A percentile compares a stretch with the other conserved stretches of the same genome.
Conservation (phyloP, 2,888 invertebrate genomes). For the Therioaphis trifolii region DNA sequence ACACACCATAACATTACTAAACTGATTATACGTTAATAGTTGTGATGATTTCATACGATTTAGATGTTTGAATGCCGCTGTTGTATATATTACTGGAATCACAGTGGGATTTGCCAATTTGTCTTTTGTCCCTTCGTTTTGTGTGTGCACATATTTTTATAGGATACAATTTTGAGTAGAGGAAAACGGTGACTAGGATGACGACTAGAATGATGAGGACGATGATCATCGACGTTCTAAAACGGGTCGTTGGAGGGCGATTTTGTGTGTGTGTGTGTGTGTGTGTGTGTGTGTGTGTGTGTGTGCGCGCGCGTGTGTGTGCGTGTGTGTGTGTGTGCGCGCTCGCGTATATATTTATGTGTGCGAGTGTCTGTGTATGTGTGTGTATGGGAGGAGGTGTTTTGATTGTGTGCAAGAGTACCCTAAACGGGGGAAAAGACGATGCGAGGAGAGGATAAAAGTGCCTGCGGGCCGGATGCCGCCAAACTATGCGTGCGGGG, state of each 20-base stretch:
- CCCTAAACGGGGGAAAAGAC: not conserved
- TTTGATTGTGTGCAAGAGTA: constrained; percentile 56
- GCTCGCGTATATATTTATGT: too few relatives aligned
- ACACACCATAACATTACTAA: too few relatives aligned
- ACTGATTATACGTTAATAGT: too few relatives aligned
- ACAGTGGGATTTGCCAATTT: constrained; percentile 10
- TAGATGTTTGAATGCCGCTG: not conserved
- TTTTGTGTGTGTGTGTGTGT: not conserved
- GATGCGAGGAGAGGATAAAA: constrained; percentile 37
- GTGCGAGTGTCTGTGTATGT: too few relatives aligned
- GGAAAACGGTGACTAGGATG: not conserved
- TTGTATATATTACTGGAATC: constrained; percentile 22
- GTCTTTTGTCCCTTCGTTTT: constrained; percentile 26
- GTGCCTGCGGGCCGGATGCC: constrained; percentile 58
- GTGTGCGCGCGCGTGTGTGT: too few relatives aligned
- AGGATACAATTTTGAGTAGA: not conserved
- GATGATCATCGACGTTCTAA: constrained; percentile 10
- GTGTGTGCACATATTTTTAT: not conserved
- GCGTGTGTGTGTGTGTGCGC: too few relatives aligned
- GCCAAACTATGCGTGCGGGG: constrained; percentile 42
- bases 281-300: too few relatives aligned
- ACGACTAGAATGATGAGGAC: not conserved
- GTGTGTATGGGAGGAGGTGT: not conserved
- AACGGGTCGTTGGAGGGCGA: constrained; percentile 26
- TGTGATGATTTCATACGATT: not conserved